Conservation (phyloP, 2,113 vertebrate species). For the Phalacrocorax pelagicus region DNA sequence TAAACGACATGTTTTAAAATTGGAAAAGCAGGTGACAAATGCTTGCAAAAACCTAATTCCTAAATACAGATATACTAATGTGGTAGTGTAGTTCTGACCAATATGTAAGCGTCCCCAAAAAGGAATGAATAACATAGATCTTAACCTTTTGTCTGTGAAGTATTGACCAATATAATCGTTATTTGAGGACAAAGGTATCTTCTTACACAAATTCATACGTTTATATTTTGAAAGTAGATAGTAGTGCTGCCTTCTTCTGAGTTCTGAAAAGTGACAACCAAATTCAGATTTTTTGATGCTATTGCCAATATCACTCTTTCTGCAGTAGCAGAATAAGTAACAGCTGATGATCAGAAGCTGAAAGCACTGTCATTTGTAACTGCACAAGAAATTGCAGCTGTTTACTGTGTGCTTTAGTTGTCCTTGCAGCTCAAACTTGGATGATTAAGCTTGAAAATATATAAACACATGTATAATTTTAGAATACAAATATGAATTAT, state of each 20-base stretch:
- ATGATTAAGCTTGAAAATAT: not conserved
- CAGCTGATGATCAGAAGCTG: not conserved
- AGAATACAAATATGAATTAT: not conserved
- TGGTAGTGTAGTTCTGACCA: not conserved
- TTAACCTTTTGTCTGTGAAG: not conserved
- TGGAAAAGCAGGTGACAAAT: not conserved
- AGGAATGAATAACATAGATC: not conserved
- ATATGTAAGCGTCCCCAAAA: not conserved
- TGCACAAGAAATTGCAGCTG: not conserved
- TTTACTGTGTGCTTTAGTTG: not conserved
- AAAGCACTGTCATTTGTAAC: not conserved
- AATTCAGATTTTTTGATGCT: not conserved
- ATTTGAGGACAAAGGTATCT: not conserved
- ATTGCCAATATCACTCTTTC: not conserved
- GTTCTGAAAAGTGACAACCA: not conserved
- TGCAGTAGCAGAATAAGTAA: not conserved
- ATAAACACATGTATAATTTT: fast-evolving
- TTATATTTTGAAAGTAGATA: not conserved
- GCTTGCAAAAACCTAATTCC: not conserved
- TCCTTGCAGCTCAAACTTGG: not conserved
- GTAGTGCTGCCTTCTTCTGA: not conserved
- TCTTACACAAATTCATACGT: not conserved
- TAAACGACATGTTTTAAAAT: not conserved
- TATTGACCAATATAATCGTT: not conserved
- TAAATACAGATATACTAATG: not conserved